These are phyloP conservation scores for Melanotaenia parkinsoni DNA, from an alignment of 2,797 vertebrate genomes.

Conservation along the genomic window DNA sequence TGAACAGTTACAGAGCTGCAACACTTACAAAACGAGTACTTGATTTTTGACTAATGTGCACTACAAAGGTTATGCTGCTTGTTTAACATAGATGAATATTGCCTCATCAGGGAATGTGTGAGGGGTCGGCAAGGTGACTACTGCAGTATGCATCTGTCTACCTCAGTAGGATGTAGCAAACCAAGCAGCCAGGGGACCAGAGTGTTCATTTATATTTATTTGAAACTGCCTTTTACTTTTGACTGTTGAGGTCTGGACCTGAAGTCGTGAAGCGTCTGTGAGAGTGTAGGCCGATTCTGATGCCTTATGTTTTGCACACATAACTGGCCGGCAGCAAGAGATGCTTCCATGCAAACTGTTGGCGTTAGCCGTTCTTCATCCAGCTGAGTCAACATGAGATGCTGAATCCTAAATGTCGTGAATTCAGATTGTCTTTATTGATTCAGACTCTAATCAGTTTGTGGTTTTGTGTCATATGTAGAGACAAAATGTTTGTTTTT, in stretches of 20 bases:
- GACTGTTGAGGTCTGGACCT: slow-evolving; percentile 56
- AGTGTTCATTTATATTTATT: slow-evolving; percentile 49
- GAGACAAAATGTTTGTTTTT: no score
- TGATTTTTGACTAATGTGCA: slow-evolving; percentile 57
- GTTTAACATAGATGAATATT: slow-evolving; percentile 57
- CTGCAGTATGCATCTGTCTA: slow-evolving; percentile 71
- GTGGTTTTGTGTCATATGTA: no score
- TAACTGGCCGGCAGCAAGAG: slow-evolving; percentile 41
- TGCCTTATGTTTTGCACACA: slow-evolving; percentile 52
- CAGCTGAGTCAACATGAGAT: not conserved
- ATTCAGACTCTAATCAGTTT: not conserved
- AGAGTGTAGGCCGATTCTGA: not conserved
- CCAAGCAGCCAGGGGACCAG: slow-evolving; percentile 52
- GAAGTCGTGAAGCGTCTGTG: slow-evolving; percentile 17
- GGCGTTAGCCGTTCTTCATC: not conserved
- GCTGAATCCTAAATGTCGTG: no score
- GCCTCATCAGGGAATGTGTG: slow-evolving; percentile 75
- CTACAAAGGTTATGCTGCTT: slow-evolving; percentile 66
- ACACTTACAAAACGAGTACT: slow-evolving; percentile 34
- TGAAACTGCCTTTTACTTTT: slow-evolving; percentile 77
- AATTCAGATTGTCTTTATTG: no score
- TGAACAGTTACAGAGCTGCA: slow-evolving; percentile 36
- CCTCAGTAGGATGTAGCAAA: slow-evolving; percentile 75
- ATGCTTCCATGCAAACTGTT: slow-evolving; percentile 37
- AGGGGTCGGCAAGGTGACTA: slow-evolving; percentile 56